phyloP scores from a whole-genome alignment of 2,113 vertebrate species.

The Kryptolebias marmoratus region DNA sequence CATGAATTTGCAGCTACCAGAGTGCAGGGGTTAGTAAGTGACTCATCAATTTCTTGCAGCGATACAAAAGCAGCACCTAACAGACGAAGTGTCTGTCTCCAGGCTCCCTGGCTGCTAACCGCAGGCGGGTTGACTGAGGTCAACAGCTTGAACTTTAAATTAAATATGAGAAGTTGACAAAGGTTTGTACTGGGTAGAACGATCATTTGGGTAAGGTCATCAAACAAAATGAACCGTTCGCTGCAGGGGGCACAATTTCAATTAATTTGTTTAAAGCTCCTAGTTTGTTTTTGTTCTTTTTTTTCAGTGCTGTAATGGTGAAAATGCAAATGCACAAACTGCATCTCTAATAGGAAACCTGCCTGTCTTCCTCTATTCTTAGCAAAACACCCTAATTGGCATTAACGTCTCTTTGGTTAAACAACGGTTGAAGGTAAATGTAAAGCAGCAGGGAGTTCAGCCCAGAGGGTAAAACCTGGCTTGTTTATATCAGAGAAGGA shows the following conservation, averaged over 20 bases:
- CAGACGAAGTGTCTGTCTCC: slow-evolving; percentile 39
- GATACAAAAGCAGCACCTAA: slow-evolving; percentile 5
- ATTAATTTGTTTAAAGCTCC: background rate
- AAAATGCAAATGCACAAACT: slow-evolving; percentile 20
- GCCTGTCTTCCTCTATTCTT: background rate
- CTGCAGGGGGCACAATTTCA: background rate
- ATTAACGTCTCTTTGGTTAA: slow-evolving; percentile 22
- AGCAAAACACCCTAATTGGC: slow-evolving; percentile 34
- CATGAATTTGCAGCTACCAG: slow-evolving; percentile 25
- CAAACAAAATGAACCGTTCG: background rate
- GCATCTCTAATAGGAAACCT: background rate
- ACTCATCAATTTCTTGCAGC: slow-evolving; percentile 32
- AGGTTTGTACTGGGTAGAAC: background rate
- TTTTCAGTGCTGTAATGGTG: background rate
- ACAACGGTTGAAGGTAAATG: slow-evolving; percentile 43
- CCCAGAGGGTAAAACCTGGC: slow-evolving; percentile 29
- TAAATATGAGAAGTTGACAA: slow-evolving; percentile 1
- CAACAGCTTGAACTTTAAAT: background rate
- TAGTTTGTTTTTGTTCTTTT: background rate
- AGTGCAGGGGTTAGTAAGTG: slow-evolving; percentile 13
- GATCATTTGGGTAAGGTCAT: background rate
- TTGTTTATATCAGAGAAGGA: slow-evolving; percentile 50
- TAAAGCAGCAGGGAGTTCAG: slow-evolving; percentile 47
- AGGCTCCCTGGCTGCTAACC: background rate
- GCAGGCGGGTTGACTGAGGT: background rate